phyloP scores from a whole-genome alignment of 2,888 invertebrate genomes.

The Liodrosophila aerea region DNA sequence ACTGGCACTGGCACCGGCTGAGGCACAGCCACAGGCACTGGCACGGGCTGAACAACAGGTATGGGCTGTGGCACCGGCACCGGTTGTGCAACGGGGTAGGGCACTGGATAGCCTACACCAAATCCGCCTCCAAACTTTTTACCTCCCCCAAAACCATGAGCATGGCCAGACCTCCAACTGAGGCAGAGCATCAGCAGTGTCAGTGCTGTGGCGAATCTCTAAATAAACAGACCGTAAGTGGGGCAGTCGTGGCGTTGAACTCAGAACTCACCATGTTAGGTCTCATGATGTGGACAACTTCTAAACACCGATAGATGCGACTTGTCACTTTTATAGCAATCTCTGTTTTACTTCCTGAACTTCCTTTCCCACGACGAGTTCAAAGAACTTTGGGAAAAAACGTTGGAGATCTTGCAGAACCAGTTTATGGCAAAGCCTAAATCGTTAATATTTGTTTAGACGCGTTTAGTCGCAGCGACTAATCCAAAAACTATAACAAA shows the following conservation, averaged over 20 bases:
- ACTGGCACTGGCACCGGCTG: slow-evolving; percentile 49
- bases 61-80: slow-evolving; percentile 56
- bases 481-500: slow-evolving; percentile 46
- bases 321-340: slow-evolving; percentile 56
- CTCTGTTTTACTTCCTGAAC: slow-evolving; percentile 57
- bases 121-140: slow-evolving; percentile 64
- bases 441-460: slow-evolving; percentile 32
- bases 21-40: slow-evolving; percentile 46
- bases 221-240: neutral
- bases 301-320: slow-evolving; percentile 36
- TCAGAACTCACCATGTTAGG: slow-evolving; percentile 45
- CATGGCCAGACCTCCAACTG: neutral
- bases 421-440: slow-evolving; percentile 42
- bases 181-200: slow-evolving; percentile 43
- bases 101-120: slow-evolving; percentile 47
- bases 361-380: slow-evolving; percentile 59
- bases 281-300: slow-evolving; percentile 49
- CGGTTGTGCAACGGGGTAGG: slow-evolving; percentile 60
- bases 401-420: slow-evolving; percentile 32
- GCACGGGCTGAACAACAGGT: slow-evolving; percentile 25
- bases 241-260: neutral
- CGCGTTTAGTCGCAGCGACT: slow-evolving; percentile 62
- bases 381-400: slow-evolving; percentile 57
- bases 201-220: slow-evolving; percentile 36
- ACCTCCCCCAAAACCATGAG: slow-evolving; percentile 69